Conservation (phyloP, 2,113 vertebrate species). For the Ploceus nigricollis region DNA sequence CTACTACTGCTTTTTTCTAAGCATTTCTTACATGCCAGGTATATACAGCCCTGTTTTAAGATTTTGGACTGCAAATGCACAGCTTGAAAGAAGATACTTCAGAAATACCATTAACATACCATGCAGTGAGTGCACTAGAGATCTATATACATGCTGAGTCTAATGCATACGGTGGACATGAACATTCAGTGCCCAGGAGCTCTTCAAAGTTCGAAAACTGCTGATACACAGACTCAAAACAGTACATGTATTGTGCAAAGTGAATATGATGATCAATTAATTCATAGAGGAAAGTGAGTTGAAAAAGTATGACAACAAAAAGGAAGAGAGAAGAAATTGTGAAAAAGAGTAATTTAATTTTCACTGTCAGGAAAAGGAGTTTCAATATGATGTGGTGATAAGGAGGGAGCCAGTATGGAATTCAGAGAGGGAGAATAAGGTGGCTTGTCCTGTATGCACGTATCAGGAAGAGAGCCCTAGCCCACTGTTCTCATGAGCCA, state of each 20-base stretch:
- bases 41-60: neutral
- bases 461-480: neutral
- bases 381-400: neutral
- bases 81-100: neutral
- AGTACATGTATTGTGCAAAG: neutral
- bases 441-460: neutral
- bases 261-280: neutral
- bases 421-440: neutral
- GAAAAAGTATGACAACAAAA: neutral
- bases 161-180: accelerated
- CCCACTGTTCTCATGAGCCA: neutral
- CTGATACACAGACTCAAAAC: neutral
- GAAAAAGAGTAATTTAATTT: neutral
- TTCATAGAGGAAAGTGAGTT: neutral
- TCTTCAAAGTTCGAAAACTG: neutral
- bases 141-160: accelerated
- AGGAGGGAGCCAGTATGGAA: neutral
- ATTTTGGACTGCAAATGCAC: neutral
- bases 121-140: neutral
- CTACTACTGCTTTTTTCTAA: neutral
- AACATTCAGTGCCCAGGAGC: neutral
- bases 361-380: neutral
- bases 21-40: neutral
- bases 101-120: neutral
- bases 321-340: neutral